These are phyloP conservation scores for Pelochelys cantorii DNA, from an alignment of 2,797 vertebrate genomes.

Conservation along the genomic window DNA sequence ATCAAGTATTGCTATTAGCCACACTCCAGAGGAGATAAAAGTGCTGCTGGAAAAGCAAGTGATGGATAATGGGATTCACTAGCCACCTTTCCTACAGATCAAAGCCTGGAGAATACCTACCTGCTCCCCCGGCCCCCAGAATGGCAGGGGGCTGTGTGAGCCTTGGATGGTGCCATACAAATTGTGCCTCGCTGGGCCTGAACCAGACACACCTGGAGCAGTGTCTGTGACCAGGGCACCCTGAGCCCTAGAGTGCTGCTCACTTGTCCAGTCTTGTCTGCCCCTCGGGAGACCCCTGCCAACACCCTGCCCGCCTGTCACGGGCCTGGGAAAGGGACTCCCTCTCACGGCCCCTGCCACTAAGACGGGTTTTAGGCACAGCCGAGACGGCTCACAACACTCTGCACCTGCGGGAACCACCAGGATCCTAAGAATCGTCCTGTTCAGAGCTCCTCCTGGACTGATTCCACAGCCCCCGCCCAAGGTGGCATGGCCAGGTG, in stretches of 20 bases:
- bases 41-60: background rate
- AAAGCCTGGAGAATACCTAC: background rate
- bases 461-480: background rate
- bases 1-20: background rate
- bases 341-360: background rate
- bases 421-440: background rate
- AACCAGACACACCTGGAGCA: background rate
- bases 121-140: background rate
- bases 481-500: background rate
- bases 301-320: background rate
- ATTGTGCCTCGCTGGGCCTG: background rate
- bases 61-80: background rate
- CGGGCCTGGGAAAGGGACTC: background rate
- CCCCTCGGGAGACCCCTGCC: background rate
- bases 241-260: background rate
- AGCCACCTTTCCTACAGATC: too few species aligned
- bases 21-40: background rate
- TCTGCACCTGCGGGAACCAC: rapidly evolving
- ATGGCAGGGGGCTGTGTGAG: background rate
- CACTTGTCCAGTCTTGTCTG: background rate
- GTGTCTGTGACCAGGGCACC: background rate
- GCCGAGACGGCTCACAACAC: background rate
- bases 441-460: background rate
- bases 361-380: background rate
- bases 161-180: background rate